Evolutionary conservation across 1,140 invertebrate species (phyloP).

Genomic region (Pemphigus obesinymphae): DNA sequence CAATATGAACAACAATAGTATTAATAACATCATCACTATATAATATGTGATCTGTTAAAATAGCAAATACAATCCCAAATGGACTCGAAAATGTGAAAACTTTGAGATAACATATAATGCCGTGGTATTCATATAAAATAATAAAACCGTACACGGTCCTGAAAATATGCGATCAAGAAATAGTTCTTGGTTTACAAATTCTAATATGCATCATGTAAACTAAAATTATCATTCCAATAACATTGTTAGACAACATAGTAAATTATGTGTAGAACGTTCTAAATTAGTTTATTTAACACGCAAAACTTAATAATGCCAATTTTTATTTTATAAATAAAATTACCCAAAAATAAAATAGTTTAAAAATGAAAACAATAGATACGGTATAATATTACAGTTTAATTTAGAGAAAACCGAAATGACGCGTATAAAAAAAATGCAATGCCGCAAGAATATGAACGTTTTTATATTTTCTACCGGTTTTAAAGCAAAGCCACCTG

Average conservation of each 20-base stretch:
- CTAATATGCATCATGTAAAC: neutral
- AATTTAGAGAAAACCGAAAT: no score
- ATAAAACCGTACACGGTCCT: neutral
- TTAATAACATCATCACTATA: neutral
- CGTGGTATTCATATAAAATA: slow-evolving; percentile 1
- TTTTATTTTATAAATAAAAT: neutral
- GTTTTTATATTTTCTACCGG: no score
- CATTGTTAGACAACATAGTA: neutral
- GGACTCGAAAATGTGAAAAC: slow-evolving; percentile 9
- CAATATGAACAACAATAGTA: neutral
- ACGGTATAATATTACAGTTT: no score
- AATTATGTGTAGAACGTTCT: neutral
- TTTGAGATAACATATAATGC: neutral
- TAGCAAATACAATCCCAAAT: neutral
- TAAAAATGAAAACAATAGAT: neutral
- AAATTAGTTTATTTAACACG: neutral
- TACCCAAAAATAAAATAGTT: neutral
- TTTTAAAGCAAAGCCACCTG: no score
- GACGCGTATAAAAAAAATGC: neutral
- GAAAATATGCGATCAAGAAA: neutral
- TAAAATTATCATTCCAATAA: neutral
- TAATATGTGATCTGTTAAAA: neutral
- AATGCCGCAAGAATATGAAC: no score
- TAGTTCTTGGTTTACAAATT: slow-evolving; percentile 6
- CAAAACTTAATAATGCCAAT: neutral